Evolutionary conservation across 2,888 invertebrate species (phyloP).

Genomic region (Aromia moschata): DNA sequence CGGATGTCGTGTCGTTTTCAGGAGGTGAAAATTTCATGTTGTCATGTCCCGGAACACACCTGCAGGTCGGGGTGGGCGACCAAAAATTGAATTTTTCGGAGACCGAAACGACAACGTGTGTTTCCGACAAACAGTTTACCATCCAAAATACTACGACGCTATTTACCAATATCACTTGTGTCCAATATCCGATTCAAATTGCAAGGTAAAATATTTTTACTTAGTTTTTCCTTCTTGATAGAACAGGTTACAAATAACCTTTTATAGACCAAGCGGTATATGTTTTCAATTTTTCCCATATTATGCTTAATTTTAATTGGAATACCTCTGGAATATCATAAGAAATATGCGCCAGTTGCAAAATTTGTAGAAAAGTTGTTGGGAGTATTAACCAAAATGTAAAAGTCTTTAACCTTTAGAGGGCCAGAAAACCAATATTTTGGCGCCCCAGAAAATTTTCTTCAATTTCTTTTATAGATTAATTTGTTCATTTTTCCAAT

Average conservation of each 20-base stretch:
- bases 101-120: slow-evolving; percentile 9
- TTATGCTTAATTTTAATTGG: neutral
- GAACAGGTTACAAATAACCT: neutral
- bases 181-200: slow-evolving; percentile 27
- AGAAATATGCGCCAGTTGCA: neutral
- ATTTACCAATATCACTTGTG: slow-evolving; percentile 16
- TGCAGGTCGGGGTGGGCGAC: neutral
- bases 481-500: too few species aligned
- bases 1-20: slow-evolving; percentile 1
- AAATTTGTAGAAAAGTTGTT: neutral
- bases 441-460: too few species aligned
- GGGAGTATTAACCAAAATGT: neutral
- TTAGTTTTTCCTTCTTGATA: neutral
- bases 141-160: neutral
- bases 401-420: too few species aligned
- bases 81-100: neutral
- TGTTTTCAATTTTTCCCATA: too few species aligned
- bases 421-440: too few species aligned
- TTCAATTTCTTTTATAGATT: too few species aligned
- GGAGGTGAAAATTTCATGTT: slow-evolving; percentile 4
- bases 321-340: neutral
- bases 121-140: slow-evolving; percentile 7
- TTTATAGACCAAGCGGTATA: too few species aligned
- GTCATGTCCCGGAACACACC: slow-evolving; percentile 9
- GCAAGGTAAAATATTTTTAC: slow-evolving; percentile 40